phyloP scores from a whole-genome alignment of 1,140 invertebrate species.

The Drosophila carrolli region DNA sequence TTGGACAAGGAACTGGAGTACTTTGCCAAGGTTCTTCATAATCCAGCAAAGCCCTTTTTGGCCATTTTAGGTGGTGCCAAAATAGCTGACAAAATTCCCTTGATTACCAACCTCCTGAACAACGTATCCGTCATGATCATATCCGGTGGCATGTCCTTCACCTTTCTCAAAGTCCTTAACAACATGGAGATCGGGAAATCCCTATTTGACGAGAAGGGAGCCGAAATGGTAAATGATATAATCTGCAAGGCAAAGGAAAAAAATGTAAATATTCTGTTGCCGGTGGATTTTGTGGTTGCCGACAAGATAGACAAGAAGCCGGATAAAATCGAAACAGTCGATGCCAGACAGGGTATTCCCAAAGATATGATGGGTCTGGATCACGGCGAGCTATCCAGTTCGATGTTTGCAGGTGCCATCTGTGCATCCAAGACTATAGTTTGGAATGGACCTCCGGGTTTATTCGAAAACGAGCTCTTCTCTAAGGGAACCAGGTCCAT shows the following conservation, averaged over 20 bases:
- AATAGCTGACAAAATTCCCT: conserved; percentile 99
- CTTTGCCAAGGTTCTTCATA: conserved; percentile 98
- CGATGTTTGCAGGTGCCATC: conserved; percentile 92
- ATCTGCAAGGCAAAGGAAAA: conserved; percentile 96
- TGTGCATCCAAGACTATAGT: conserved; percentile 96
- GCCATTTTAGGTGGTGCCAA: conserved; percentile 99
- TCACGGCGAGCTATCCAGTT: conserved; percentile 93
- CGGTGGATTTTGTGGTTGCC: conserved; percentile 97
- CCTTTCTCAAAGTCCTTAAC: conserved; percentile 97
- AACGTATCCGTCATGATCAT: conserved; percentile 99
- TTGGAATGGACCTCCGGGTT: conserved; percentile 99
- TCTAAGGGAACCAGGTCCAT: conserved; percentile 94
- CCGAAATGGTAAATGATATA: conserved; percentile 95
- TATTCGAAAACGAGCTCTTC: conserved; percentile 98
- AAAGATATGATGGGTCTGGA: conserved; percentile 97
- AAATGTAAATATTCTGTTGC: conserved; percentile 97
- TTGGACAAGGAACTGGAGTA: conserved; percentile 99
- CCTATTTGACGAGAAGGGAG: conserved; percentile 96
- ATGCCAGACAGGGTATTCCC: conserved; percentile 92
- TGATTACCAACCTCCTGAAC: conserved; percentile 99
- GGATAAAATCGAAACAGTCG: conserved; percentile 89
- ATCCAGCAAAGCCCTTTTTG: conserved; percentile 97
- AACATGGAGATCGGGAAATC: conserved; percentile 98
- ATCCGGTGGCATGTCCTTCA: conserved; percentile 99
- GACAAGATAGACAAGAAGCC: conserved; percentile 98